Evolutionary conservation across 2,888 invertebrate species (phyloP), one percentile per base, ranked within the genome.

Genomic region (Lasioglossum zephyrum): DNA sequence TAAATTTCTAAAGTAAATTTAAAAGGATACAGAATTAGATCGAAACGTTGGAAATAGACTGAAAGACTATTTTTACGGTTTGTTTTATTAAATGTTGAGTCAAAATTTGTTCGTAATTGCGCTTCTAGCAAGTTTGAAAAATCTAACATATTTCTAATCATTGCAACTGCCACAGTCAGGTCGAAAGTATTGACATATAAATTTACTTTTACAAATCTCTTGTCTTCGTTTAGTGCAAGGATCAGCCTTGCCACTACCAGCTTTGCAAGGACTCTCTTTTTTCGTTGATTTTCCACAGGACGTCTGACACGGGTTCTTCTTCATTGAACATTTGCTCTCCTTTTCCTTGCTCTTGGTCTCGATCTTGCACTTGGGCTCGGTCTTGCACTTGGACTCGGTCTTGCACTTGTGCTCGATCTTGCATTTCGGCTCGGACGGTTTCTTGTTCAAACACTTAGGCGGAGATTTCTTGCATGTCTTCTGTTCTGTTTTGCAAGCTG

Each of bases 391-490:
- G 16, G 0, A 0, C 49, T 53, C 49, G 22, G 22, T 22, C 53
- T 53, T 53, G 53, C 53, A 22, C 22, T 22, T 26, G n/a, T 31
- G 31, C 31, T 83, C 76, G 2, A 39, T 13, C 16, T 77, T 82
- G 63, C 69, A 49, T 13, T n/a, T 60, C 1, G 60, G 22, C 8
- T 8, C 22, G 41, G 36, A 0, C n/a, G 73, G 13, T 66, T 63
- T 73, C 26, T 11, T 69, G 3, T 74, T 4, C 2, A 57, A 22
- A 63, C 85, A 85, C 9, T 82, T 85, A 5, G 79, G 60, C 1
- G 86, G 63, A 0, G 73, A 44, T 44, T 85, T 85, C 63, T 39
- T 73, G 63, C 86, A 86, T 2, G 76, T 85, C 13, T 44, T 66
- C 31, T 41, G 4, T 9, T 73, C 66, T 18, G 66, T 13, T 26